Evolutionary conservation across 2,888 invertebrate genomes (phyloP).

Genomic region (Temnothorax rugatulus): DNA sequence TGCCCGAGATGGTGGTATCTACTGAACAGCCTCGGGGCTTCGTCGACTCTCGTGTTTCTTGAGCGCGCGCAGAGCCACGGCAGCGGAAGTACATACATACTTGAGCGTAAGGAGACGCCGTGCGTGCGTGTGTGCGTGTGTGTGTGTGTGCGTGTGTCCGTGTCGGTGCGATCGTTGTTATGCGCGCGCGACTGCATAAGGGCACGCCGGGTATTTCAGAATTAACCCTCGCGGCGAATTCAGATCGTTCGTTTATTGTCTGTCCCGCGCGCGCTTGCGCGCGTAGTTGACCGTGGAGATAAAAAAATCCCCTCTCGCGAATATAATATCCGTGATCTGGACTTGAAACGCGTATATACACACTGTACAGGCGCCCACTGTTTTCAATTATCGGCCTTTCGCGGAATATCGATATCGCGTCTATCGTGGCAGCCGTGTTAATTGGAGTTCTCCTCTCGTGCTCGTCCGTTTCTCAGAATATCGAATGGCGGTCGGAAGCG

Average conservation of each 20-base stretch:
- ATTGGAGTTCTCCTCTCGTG: conserved; percentile 35
- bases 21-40: conserved; percentile 65
- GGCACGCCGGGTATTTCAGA: conserved; percentile 38
- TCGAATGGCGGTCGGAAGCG: conserved; percentile 33
- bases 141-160: not conserved
- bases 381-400: conserved; percentile 36
- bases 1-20: conserved; percentile 72
- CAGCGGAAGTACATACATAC: conserved; percentile 65
- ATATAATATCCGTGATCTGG: conserved; percentile 11
- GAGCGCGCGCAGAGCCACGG: conserved; percentile 55
- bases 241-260: conserved; percentile 44
- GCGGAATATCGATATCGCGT: conserved; percentile 41
- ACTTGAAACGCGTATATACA: conserved; percentile 3
- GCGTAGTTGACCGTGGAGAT: conserved; percentile 22
- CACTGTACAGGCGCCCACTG: not conserved
- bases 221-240: conserved; percentile 53
- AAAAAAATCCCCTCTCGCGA: conserved; percentile 5
- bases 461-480: conserved; percentile 34
- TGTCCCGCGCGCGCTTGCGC: not conserved
- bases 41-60: conserved; percentile 63
- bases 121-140: not conserved
- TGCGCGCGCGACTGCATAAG: conserved; percentile 21
- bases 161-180: not conserved
- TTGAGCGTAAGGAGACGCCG: not conserved
- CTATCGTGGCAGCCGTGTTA: conserved; percentile 31